Base-by-base conservation (phyloP, 2,797 vertebrate species). In the Linurgus olivaceus region DNA sequence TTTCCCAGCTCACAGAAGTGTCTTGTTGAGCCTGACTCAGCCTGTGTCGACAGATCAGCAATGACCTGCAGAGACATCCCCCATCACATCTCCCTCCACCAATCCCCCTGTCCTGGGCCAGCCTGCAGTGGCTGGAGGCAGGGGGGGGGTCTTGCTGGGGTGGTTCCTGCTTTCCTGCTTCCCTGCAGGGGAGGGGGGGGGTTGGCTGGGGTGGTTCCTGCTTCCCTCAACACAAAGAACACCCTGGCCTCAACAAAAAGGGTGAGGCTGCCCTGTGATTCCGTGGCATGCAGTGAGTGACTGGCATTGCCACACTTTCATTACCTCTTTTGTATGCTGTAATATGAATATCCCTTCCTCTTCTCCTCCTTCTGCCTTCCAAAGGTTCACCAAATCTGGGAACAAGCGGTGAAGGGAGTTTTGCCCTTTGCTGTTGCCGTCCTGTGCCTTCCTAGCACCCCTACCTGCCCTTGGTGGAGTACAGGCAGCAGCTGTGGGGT, bases 251-350 rank as follows among this genome's bases (percentile, higher is more conserved):
- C 73, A 75, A 24, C 2, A 1, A 76, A 54, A 70, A 45, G 58
- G 55, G 45, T 29, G 65, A 89, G 1, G 3, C 45, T 80, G 29
- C n/a, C 52, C 29, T 54, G 31, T 24, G 52, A 82, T 96, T 76
- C 81, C 0, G 0, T 0, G 4, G 48, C 17, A 14, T 3, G 31
- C 55, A 29, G 82, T 0, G 0, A 72, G 26, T 11, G 5, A 44
- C 84, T 54, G 74, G 70, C 85, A 74, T 61, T 2, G 0, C 63
- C 73, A 35, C 23, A 4, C 28, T 96, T 95, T 86, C 35, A 0
- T 83, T 96, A 90, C 87, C 88, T 80, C 82, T 95, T 93, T 95
- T 90, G 50, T 28, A 57, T 6, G 6, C 50, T 82, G 1, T 58
- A 28, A 77, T 31, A 44, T 29, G 55, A 85, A 70, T 12, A 16